Evolutionary conservation across 2,888 invertebrate species (phyloP).

Genomic region (Halocaridina rubra): DNA sequence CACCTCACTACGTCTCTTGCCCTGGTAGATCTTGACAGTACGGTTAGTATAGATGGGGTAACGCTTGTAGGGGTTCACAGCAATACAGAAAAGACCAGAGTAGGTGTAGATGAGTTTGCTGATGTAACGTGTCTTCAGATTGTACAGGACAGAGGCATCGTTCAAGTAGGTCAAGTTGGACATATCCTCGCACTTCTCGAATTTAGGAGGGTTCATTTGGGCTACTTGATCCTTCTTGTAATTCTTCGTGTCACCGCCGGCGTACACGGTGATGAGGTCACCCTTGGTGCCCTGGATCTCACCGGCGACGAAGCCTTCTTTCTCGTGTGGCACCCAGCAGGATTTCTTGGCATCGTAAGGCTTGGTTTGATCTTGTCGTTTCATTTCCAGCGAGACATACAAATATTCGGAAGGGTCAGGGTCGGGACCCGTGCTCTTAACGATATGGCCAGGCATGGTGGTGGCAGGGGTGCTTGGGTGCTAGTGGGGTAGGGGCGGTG

Average conservation of each 20-base stretch:
- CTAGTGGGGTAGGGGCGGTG: background rate
- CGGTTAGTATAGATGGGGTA: conserved; percentile 73
- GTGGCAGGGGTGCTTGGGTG: conserved; percentile 31
- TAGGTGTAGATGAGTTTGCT: conserved; percentile 88
- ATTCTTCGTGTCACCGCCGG: conserved; percentile 78
- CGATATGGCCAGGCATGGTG: conserved; percentile 62
- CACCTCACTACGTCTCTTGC: conserved; percentile 73
- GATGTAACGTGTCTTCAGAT: conserved; percentile 97
- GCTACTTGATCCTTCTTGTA: conserved; percentile 95
- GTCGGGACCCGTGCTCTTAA: conserved; percentile 58
- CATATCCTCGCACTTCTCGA: conserved; percentile 99
- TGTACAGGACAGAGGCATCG: conserved; percentile 98
- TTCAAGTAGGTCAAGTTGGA: conserved; percentile 98
- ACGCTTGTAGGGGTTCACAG: conserved; percentile 73
- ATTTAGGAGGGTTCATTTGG: conserved; percentile 99
- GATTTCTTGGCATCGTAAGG: conserved; percentile 99
- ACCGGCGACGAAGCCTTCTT: conserved; percentile 96
- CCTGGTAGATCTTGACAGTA: conserved; percentile 72
- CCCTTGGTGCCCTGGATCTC: conserved; percentile 99
- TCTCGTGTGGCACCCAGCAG: conserved; percentile 98
- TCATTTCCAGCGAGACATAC: conserved; percentile 94
- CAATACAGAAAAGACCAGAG: conserved; percentile 65
- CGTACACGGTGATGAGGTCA: conserved; percentile 88
- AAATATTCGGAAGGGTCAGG: conserved; percentile 59
- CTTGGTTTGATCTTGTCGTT: conserved; percentile 97